Conservation (phyloP, 2,113 vertebrate genomes). For the Paradoxurus hermaphroditus region DNA sequence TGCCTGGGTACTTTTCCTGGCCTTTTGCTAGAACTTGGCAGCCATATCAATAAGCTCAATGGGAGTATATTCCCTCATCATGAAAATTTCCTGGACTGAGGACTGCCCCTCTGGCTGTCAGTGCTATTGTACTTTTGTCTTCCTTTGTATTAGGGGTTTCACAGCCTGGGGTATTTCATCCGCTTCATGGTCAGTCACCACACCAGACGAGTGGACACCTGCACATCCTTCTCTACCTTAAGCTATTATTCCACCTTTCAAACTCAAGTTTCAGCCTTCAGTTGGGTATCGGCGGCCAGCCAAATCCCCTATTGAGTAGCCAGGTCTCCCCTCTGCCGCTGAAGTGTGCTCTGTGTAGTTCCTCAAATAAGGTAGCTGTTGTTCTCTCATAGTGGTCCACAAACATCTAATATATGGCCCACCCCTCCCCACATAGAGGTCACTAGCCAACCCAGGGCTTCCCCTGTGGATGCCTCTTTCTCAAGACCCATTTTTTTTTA, state of each 20-base stretch:
- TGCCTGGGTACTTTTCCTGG: neutral
- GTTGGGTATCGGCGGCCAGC: neutral
- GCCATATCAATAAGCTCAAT: neutral
- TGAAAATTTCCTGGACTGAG: neutral
- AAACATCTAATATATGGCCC: neutral
- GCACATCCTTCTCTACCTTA: neutral
- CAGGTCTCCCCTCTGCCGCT: neutral
- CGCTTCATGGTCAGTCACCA: neutral
- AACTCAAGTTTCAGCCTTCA: neutral
- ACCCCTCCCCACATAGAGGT: neutral
- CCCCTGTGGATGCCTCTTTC: neutral
- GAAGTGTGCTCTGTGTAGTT: neutral
- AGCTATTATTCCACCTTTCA: neutral
- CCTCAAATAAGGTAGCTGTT: neutral
- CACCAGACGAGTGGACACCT: neutral
- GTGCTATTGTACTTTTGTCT: neutral
- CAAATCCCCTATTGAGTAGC: neutral
- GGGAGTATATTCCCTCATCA: neutral
- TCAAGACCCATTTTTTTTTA: neutral
- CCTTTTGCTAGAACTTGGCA: neutral
- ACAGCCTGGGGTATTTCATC: neutral
- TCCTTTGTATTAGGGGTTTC: neutral
- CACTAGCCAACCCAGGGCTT: neutral
- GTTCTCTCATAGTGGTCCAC: neutral
- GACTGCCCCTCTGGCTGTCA: neutral